Evolutionary conservation across 2,113 vertebrate species (phyloP).

Genomic region (Egretta garzetta): DNA sequence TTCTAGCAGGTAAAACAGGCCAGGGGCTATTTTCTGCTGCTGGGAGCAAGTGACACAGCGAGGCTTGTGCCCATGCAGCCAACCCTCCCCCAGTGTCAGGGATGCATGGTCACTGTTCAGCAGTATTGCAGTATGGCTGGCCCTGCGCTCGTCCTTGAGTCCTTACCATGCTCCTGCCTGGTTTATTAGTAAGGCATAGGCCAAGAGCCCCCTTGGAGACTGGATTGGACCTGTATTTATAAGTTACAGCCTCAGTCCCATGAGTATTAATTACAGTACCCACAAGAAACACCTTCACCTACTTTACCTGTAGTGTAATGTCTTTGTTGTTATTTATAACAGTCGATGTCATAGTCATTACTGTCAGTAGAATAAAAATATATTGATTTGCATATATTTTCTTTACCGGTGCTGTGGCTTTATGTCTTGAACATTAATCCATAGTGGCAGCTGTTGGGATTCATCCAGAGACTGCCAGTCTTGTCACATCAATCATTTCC

Average conservation of each 20-base stretch:
- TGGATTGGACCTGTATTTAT: background rate
- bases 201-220: background rate
- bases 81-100: background rate
- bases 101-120: background rate
- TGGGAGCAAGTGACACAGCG: background rate
- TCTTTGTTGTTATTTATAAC: background rate
- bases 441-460: background rate
- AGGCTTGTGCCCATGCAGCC: background rate
- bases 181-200: background rate
- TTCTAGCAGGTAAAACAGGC: background rate
- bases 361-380: background rate
- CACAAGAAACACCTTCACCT: background rate
- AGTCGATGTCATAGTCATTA: background rate
- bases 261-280: background rate
- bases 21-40: background rate
- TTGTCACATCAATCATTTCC: background rate
- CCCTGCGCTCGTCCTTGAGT: rapidly evolving
- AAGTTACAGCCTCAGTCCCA: background rate
- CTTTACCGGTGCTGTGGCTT: background rate
- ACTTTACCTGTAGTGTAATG: background rate
- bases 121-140: background rate
- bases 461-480: background rate
- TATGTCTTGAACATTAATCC: background rate
- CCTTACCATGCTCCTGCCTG: background rate
- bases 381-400: background rate